Percentiles rank a stretch among this genome's conserved stretches.
Conservation (phyloP, 1,140 invertebrate genomes). For the Manduca sexta region DNA sequence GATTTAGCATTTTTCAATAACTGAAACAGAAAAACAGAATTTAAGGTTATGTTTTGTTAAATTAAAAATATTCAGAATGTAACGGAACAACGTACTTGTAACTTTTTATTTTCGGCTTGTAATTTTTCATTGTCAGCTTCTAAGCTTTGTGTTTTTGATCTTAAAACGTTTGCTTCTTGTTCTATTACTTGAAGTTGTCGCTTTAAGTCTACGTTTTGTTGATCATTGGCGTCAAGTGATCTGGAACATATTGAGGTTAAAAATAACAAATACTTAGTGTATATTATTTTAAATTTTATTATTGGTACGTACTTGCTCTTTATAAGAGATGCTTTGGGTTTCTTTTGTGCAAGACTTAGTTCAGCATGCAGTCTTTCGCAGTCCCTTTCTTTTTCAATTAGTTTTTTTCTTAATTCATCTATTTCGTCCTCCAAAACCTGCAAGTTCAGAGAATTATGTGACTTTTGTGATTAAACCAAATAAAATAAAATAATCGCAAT, state of each 20-base stretch:
- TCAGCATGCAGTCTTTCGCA: slow-evolving; percentile 84
- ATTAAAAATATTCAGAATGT: neutral
- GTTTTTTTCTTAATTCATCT: slow-evolving; percentile 80
- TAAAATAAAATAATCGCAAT: slow-evolving; percentile 4
- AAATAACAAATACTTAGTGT: neutral
- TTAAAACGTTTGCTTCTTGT: slow-evolving; percentile 80
- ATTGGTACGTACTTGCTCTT: slow-evolving; percentile 76
- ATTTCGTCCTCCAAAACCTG: slow-evolving; percentile 79
- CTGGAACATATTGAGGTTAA: slow-evolving; percentile 36
- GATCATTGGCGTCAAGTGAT: slow-evolving; percentile 76
- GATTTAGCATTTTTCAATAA: slow-evolving; percentile 71
- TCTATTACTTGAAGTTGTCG: slow-evolving; percentile 82
- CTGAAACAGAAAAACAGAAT: slow-evolving; percentile 29
- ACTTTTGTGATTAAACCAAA: no score
- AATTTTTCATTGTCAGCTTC: slow-evolving; percentile 85
- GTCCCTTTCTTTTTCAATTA: slow-evolving; percentile 89
- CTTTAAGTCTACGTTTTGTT: slow-evolving; percentile 79
- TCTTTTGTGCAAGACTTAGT: slow-evolving; percentile 76
- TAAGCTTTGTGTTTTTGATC: slow-evolving; percentile 77
- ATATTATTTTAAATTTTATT: neutral
- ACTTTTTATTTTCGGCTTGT: slow-evolving; percentile 80
- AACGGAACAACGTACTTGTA: slow-evolving; percentile 55
- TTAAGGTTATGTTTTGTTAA: neutral
- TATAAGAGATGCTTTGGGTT: slow-evolving; percentile 74
- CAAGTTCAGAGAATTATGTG: slow-evolving; percentile 5